These are phyloP conservation scores for Trypoxylon attenuatum DNA, from an alignment of 2,888 invertebrate genomes.

Conservation along the genomic window DNA sequence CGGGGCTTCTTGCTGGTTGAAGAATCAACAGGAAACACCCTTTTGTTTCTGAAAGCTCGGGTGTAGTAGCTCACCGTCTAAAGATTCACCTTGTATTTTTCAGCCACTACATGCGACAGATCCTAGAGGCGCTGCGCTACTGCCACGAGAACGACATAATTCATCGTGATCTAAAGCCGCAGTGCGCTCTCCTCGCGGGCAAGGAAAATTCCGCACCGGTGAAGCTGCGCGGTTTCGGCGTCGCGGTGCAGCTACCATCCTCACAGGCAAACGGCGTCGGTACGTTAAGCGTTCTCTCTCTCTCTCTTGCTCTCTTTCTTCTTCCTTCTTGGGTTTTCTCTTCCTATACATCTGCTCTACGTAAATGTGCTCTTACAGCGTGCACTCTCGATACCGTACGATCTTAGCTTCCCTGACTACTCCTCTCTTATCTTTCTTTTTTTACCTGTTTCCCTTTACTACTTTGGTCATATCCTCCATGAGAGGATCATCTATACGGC, in stretches of 20 bases:
- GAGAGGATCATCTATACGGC: too few relatives aligned
- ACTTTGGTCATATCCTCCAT: too few relatives aligned
- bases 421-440: background rate
- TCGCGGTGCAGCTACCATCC: slow-evolving; percentile 94
- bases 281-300: slow-evolving; percentile 63
- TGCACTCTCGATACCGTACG: too few relatives aligned
- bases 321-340: background rate
- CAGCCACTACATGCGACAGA: slow-evolving; percentile 99
- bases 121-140: slow-evolving; percentile 96
- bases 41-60: background rate
- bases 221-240: slow-evolving; percentile 97
- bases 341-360: too few relatives aligned
- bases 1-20: too few relatives aligned
- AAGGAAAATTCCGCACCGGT: slow-evolving; percentile 99
- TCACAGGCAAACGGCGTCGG: slow-evolving; percentile 82
- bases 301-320: slow-evolving; percentile 13
- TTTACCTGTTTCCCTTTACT: background rate
- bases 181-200: slow-evolving; percentile 95
- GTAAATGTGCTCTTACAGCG: too few relatives aligned
- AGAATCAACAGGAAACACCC: background rate
- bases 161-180: slow-evolving; percentile 97
- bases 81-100: slow-evolving; percentile 55
- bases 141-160: slow-evolving; percentile 99
- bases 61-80: background rate
- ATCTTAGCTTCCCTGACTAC: too few relatives aligned